A percentile compares a stretch with the other conserved stretches of the same genome.
Conservation (phyloP, 2,113 vertebrate species). For the Melanostigma gelatinosum region DNA sequence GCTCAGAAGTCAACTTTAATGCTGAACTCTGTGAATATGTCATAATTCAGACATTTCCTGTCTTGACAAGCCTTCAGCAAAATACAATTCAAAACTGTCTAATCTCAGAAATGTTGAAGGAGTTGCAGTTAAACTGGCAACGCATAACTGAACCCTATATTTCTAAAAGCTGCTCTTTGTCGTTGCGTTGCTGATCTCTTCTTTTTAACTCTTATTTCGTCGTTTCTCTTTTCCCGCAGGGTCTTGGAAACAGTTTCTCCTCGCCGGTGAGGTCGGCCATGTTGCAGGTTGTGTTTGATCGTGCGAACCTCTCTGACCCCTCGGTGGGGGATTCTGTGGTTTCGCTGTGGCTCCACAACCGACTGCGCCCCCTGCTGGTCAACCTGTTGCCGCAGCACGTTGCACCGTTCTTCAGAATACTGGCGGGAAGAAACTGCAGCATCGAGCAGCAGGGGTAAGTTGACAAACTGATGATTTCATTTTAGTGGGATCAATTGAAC, state of each 20-base stretch:
- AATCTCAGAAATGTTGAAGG: not conserved
- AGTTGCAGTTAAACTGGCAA: not conserved
- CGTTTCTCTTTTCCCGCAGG: conserved; percentile 33
- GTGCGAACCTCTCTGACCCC: conserved; percentile 69
- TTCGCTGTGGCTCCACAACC: conserved; percentile 66
- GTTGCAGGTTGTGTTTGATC: conserved; percentile 76
- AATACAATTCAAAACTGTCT: not conserved
- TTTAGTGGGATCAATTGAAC: not conserved
- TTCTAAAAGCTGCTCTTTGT: not conserved
- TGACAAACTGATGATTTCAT: accelerated
- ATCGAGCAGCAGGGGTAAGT: conserved; percentile 67
- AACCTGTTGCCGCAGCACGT: conserved; percentile 58
- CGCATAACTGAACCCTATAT: too few species aligned
- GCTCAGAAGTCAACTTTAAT: not conserved
- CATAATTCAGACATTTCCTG: too few species aligned
- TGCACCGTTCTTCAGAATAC: conserved; percentile 62
- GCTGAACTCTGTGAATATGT: not conserved
- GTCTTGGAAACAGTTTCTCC: conserved; percentile 12
- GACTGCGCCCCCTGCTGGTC: conserved; percentile 70
- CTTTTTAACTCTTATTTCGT: not conserved
- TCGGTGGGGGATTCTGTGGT: conserved; percentile 59
- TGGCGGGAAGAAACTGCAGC: conserved; percentile 70
- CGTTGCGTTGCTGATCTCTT: not conserved
- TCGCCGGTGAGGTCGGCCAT: conserved; percentile 67
- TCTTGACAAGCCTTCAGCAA: not conserved